Percentiles rank a stretch among this genome's conserved stretches.
These are phyloP conservation scores for Meandrusa payeni DNA, from an alignment of 2,888 invertebrate species.

Conservation along the genomic window DNA sequence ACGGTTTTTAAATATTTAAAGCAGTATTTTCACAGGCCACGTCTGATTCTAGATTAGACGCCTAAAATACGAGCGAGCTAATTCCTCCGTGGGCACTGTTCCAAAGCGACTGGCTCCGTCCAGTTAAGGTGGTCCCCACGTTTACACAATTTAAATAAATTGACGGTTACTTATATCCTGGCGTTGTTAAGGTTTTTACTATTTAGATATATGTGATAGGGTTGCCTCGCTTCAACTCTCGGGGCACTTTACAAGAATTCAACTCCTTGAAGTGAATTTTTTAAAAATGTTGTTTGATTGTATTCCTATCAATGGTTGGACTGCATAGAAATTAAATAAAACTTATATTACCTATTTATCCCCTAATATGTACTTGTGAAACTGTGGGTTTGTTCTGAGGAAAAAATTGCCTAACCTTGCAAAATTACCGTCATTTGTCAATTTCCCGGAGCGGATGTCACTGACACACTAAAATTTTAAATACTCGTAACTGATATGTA, in stretches of 20 bases:
- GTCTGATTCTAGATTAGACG: slow-evolving; percentile 24
- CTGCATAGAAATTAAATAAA: no score
- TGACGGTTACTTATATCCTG: slow-evolving; percentile 1
- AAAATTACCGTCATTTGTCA: no score
- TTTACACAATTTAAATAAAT: neutral
- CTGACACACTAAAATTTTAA: no score
- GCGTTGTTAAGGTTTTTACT: slow-evolving; percentile 2
- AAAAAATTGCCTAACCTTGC: no score
- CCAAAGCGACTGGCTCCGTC: slow-evolving; percentile 16
- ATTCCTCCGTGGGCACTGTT: slow-evolving; percentile 24
- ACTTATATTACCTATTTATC: no score
- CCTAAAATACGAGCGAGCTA: slow-evolving; percentile 22
- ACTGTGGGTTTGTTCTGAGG: no score
- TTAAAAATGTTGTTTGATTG: no score
- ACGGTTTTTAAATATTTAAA: slow-evolving; percentile 21
- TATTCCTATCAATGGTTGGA: no score
- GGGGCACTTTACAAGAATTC: slow-evolving; percentile 1
- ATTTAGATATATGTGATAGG: slow-evolving; percentile 2
- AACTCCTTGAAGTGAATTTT: no score
- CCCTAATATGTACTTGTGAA: no score
- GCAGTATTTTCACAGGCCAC: slow-evolving; percentile 19
- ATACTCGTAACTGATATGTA: no score
- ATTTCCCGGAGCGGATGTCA: no score
- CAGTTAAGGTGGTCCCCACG: slow-evolving; percentile 6
- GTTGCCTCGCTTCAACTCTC: neutral